Evolutionary conservation across 2,113 vertebrate species (phyloP).

Genomic region (Furnarius figulus): DNA sequence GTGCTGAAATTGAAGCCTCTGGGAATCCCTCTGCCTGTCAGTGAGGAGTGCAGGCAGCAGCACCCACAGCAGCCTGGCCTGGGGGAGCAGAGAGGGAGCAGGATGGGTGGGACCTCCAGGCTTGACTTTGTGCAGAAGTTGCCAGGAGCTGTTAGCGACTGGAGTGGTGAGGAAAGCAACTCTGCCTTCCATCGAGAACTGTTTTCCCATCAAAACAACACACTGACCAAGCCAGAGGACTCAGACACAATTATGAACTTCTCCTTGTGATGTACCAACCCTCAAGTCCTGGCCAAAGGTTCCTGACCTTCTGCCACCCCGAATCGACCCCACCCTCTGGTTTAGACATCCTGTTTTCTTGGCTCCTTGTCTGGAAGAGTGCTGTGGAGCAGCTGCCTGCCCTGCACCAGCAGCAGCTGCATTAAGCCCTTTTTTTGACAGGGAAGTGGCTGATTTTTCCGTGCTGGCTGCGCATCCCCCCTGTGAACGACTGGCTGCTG

Average conservation of each 20-base stretch:
- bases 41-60: not conserved
- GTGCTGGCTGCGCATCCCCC: not conserved
- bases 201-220: not conserved
- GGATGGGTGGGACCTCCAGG: not conserved
- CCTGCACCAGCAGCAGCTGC: not conserved
- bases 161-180: not conserved
- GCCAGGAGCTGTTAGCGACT: not conserved
- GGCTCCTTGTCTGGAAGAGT: not conserved
- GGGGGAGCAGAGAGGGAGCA: not conserved
- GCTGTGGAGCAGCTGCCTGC: not conserved
- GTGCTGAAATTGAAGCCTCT: accelerated
- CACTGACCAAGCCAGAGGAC: accelerated
- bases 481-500: not conserved
- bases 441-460: not conserved
- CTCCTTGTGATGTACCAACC: accelerated
- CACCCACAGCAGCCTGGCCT: accelerated
- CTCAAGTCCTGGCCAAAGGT: not conserved
- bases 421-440: not conserved
- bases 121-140: too few relatives aligned
- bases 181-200: not conserved
- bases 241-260: accelerated
- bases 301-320: not conserved
- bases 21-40: accelerated
- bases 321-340: accelerated
- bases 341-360: accelerated